A percentile compares a stretch with the other conserved stretches of the same genome.
These are phyloP conservation scores for Glyptemys insculpta DNA, from an alignment of 2,797 vertebrate genomes.

Conservation along the genomic window DNA sequence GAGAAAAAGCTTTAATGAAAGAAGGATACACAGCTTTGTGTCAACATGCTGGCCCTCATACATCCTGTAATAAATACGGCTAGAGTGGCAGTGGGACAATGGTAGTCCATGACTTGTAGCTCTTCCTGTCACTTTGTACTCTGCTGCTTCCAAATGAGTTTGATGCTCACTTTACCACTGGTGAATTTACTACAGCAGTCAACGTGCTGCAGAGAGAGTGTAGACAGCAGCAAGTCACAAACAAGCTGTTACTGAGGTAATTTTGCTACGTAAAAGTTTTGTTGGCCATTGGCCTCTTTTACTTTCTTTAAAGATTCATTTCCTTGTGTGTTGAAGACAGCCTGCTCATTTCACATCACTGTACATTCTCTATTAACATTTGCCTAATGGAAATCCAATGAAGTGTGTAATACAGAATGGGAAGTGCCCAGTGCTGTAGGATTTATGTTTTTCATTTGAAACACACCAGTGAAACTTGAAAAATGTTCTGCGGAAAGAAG, in stretches of 20 bases:
- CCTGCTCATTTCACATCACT: not conserved
- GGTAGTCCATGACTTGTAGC: accelerated
- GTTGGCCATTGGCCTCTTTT: not conserved
- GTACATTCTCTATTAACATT: not conserved
- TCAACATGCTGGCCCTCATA: not conserved
- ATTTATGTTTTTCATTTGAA: not conserved
- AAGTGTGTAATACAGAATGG: not conserved
- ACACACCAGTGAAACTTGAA: not conserved
- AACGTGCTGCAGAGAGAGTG: not conserved
- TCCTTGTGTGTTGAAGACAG: not conserved
- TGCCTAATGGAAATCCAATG: not conserved
- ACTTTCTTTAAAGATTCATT: not conserved
- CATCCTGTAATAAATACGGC: not conserved
- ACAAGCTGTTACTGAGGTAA: not conserved
- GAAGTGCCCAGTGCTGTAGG: not conserved
- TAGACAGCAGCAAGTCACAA: not conserved
- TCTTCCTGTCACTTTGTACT: accelerated
- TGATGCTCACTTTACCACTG: accelerated
- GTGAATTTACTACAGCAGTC: not conserved
- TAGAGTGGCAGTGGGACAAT: not conserved
- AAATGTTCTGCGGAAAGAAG: not conserved
- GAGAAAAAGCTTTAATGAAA: not conserved
- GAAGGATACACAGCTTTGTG: not conserved
- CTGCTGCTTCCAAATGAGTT: accelerated
- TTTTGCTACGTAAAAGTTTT: not conserved